Evolutionary conservation across 2,888 invertebrate genomes (phyloP).

Genomic region (Cephus nigrinus): DNA sequence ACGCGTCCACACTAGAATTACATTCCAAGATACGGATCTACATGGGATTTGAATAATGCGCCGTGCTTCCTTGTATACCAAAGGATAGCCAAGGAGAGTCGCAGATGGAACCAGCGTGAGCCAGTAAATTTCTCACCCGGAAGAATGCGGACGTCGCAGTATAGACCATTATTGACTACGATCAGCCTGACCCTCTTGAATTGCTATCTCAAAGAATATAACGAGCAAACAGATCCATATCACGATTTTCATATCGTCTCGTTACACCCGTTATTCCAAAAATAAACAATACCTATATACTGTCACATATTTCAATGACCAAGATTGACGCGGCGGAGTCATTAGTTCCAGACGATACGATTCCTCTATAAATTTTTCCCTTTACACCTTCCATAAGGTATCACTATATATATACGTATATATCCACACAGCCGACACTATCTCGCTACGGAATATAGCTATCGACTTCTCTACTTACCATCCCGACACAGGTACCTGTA

Average conservation of each 20-base stretch:
- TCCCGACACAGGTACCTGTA: background rate
- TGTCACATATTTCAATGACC: background rate
- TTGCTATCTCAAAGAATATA: background rate
- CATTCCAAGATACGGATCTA: slow-evolving; percentile 48
- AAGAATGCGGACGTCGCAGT: slow-evolving; percentile 1
- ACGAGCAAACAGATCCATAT: background rate
- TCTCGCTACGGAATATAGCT: background rate
- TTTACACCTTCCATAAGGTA: background rate
- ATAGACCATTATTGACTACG: background rate
- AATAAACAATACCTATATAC: background rate
- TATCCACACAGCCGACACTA: background rate
- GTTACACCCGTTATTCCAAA: background rate
- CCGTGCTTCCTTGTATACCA: slow-evolving; percentile 28
- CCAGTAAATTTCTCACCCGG: background rate
- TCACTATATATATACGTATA: background rate
- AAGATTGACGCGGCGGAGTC: background rate
- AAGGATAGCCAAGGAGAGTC: background rate
- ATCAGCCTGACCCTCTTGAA: background rate
- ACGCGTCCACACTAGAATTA: slow-evolving; percentile 49
- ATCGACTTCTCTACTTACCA: background rate
- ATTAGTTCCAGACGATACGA: background rate
- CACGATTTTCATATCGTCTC: background rate
- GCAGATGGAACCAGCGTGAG: background rate
- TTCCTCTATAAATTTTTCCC: background rate
- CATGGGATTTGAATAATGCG: slow-evolving; percentile 50